Evolutionary conservation across 2,888 invertebrate genomes (phyloP), one percentile per base, ranked within the genome.

Genomic region (Julus scanicus): DNA sequence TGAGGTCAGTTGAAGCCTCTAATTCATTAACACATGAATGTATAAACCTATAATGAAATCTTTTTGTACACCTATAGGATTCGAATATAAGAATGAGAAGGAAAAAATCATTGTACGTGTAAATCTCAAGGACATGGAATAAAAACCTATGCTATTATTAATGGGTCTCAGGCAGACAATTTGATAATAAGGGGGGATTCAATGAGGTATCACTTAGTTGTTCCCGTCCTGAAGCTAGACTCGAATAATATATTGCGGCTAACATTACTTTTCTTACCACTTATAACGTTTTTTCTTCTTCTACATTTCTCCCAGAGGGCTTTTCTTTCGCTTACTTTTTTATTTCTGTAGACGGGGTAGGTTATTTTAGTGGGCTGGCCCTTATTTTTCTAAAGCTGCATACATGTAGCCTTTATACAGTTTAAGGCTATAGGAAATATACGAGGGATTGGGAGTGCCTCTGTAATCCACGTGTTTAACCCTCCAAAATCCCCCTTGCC

Each of bases 161-260:
- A 48, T 44, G 48, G 40, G 17, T 40, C 48, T 84, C 40, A 84
- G 48, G 15, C 71, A 71, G 40, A 44, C 40, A 44, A 48, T 84
- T 84, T 84, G 40, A 84, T 84, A 84, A 40, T 84, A 40, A 84
- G 37, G 84, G 84, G 44, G 48, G 39, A n/a, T 44, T 84, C 48
- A 44, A 48, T 40, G 48, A 17, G 84, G 44, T 48, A 84, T 40
- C 84, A 84, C 84, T 84, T 84, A 84, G 84, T 84, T 40, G 84
- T 84, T 84, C 84, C 84, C 39, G 40, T 84, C 84, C 84, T 84
- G 40, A 39, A 48, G 84, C 84, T 84, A 84, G n/a, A 84, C 71
- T 20, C 20, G 71, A 71, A 71, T 71, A 71, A 71, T 71, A 29
- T 71, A 29, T 71, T 29, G 71, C 20, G 71, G 71, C 29, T 29